Evolutionary conservation across 2,113 vertebrate genomes (phyloP).

Genomic region (Piaya cayana): DNA sequence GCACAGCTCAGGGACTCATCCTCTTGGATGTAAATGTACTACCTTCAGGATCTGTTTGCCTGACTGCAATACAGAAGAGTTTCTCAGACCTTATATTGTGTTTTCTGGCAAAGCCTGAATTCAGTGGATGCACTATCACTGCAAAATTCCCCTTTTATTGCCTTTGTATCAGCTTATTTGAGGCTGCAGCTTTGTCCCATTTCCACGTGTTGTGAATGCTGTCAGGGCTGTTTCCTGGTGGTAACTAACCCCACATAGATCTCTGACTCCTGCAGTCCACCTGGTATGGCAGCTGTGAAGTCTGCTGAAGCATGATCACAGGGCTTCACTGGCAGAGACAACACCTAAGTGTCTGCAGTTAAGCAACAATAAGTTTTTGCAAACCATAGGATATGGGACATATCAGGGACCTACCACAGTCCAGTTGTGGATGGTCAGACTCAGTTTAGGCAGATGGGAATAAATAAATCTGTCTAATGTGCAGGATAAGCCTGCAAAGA

Average conservation of each 20-base stretch:
- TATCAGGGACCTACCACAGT: too few relatives aligned
- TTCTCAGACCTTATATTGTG: not conserved
- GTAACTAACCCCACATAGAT: fast-evolving
- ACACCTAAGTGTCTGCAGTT: not conserved
- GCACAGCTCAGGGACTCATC: not conserved
- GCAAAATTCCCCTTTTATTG: not conserved
- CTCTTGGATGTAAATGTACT: fast-evolving
- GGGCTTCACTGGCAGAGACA: not conserved
- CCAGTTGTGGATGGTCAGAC: too few relatives aligned
- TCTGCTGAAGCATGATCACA: not conserved
- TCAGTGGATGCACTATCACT: not conserved
- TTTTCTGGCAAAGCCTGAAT: not conserved
- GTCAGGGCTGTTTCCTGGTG: not conserved
- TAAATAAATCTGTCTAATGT: not conserved
- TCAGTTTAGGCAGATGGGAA: not conserved
- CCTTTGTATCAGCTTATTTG: not conserved
- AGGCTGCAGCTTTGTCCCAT: not conserved
- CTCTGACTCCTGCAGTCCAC: not conserved
- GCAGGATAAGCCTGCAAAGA: not conserved
- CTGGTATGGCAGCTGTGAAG: not conserved
- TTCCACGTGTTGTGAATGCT: not conserved
- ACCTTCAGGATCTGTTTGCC: not conserved
- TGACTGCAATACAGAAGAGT: fast-evolving
- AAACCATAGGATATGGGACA: not conserved
- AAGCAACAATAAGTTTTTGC: not conserved